Percentiles rank a stretch among this genome's conserved stretches.
Evolutionary conservation across 2,113 vertebrate genomes (phyloP).

Genomic region (Penelope pileata): DNA sequence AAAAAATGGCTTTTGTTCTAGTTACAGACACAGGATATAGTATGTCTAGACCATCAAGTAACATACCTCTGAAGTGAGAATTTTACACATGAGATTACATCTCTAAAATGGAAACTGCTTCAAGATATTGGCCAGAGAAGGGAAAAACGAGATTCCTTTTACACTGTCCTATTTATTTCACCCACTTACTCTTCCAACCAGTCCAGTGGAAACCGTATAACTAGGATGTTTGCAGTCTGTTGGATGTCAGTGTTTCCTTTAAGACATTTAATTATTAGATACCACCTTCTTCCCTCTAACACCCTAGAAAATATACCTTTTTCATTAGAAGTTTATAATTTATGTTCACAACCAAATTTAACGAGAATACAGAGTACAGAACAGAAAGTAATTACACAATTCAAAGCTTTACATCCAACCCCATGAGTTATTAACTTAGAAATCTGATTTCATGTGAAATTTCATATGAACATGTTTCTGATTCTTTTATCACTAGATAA

Average conservation of each 20-base stretch:
- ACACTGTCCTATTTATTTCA: slow-evolving; percentile 5
- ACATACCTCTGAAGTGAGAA: slow-evolving; percentile 14
- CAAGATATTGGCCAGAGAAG: neutral
- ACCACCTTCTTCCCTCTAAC: neutral
- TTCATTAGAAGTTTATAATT: neutral
- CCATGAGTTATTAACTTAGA: neutral
- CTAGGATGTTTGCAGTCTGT: neutral
- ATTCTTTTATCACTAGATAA: neutral
- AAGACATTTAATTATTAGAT: neutral
- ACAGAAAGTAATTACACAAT: neutral
- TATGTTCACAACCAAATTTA: neutral
- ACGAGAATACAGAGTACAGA: neutral
- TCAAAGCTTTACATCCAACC: neutral
- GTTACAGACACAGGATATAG: slow-evolving; percentile 54
- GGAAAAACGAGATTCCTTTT: neutral
- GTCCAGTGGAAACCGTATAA: neutral
- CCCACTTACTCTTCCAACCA: neutral
- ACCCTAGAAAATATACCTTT: neutral
- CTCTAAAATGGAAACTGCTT: slow-evolving; percentile 40
- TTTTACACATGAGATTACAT: slow-evolving; percentile 41
- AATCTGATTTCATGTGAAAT: neutral
- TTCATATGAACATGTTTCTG: neutral
- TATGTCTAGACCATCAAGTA: slow-evolving; percentile 59
- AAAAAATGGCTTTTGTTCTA: slow-evolving; percentile 44
- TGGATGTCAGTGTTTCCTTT: neutral